phyloP scores from a whole-genome alignment of 2,797 vertebrate genomes.

The Kryptolebias ocellatus region DNA sequence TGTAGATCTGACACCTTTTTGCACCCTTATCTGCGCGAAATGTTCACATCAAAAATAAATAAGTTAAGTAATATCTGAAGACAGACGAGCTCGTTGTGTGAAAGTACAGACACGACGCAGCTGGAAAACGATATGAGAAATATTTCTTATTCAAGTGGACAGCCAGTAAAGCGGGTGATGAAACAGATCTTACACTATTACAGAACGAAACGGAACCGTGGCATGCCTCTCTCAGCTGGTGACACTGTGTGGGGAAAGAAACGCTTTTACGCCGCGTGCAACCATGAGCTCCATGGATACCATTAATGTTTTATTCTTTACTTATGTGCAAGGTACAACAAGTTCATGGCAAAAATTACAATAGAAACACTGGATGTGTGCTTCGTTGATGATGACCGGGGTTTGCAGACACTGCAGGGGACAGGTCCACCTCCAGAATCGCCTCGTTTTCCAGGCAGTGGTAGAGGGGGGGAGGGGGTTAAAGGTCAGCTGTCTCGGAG shows the following conservation, averaged over 20 bases:
- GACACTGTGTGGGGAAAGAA: conserved; percentile 23
- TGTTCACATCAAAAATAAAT: not conserved
- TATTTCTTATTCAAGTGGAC: conserved; percentile 70
- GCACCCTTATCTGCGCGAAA: not conserved
- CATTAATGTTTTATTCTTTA: conserved; percentile 56
- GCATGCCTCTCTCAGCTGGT: conserved; percentile 29
- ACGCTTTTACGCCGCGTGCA: conserved; percentile 52
- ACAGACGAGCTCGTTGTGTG: not conserved
- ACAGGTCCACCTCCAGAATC: conserved; percentile 55
- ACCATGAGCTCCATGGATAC: conserved; percentile 43
- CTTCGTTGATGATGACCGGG: conserved; percentile 42
- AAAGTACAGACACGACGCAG: conserved; percentile 50
- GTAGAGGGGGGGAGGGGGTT: conserved; percentile 17
- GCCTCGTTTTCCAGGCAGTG: conserved; percentile 46
- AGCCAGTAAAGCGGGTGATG: conserved; percentile 53
- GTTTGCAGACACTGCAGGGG: conserved; percentile 43
- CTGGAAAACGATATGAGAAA: conserved; percentile 60
- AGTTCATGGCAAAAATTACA: conserved; percentile 70
- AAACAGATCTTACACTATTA: conserved; percentile 60
- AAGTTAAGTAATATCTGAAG: not conserved
- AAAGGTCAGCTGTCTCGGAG: conserved; percentile 44
- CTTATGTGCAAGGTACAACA: conserved; percentile 71
- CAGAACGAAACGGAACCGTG: conserved; percentile 47
- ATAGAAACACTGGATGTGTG: conserved; percentile 66
- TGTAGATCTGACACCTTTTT: not conserved